A percentile compares a stretch with the other conserved stretches of the same genome.
These are phyloP conservation scores for Hylaea fasciaria DNA, from an alignment of 2,888 invertebrate species.

Conservation along the genomic window DNA sequence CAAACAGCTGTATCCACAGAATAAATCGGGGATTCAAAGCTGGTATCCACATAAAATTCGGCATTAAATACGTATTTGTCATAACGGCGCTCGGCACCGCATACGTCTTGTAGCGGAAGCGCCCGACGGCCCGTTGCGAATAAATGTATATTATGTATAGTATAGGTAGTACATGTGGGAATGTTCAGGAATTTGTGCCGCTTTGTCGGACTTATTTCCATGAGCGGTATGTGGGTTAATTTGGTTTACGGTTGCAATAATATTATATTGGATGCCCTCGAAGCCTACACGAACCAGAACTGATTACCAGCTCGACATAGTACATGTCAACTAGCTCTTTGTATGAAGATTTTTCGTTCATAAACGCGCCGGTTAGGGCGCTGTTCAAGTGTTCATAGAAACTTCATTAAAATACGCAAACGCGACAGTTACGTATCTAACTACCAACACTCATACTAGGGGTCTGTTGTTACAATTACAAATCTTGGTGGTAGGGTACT, in stretches of 20 bases:
- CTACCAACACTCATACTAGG: too few relatives aligned
- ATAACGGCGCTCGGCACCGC: conserved; percentile 28
- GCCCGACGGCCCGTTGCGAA: conserved; percentile 28
- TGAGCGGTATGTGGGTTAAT: background rate
- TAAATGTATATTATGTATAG: conserved; percentile 17
- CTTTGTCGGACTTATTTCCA: conserved; percentile 21
- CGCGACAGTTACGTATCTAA: too few relatives aligned
- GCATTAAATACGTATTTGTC: conserved; percentile 41
- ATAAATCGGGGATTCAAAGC: conserved; percentile 1
- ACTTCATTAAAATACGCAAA: too few relatives aligned
- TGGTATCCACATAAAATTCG: conserved; percentile 33
- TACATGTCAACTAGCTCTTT: too few relatives aligned
- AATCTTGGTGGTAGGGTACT: too few relatives aligned
- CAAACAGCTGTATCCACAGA: conserved; percentile 1
- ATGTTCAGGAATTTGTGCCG: conserved; percentile 23
- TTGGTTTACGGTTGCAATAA: background rate
- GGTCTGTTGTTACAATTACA: too few relatives aligned
- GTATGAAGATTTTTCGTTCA: too few relatives aligned
- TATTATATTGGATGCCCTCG: background rate
- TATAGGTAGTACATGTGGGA: conserved; percentile 3
- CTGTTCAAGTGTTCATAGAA: too few relatives aligned
- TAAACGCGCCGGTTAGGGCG: too few relatives aligned
- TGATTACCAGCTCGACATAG: too few relatives aligned
- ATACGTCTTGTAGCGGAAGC: conserved; percentile 41
- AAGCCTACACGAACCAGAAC: too few relatives aligned